Evolutionary conservation across 2,113 vertebrate genomes (phyloP).

Genomic region (Propithecus coquereli): DNA sequence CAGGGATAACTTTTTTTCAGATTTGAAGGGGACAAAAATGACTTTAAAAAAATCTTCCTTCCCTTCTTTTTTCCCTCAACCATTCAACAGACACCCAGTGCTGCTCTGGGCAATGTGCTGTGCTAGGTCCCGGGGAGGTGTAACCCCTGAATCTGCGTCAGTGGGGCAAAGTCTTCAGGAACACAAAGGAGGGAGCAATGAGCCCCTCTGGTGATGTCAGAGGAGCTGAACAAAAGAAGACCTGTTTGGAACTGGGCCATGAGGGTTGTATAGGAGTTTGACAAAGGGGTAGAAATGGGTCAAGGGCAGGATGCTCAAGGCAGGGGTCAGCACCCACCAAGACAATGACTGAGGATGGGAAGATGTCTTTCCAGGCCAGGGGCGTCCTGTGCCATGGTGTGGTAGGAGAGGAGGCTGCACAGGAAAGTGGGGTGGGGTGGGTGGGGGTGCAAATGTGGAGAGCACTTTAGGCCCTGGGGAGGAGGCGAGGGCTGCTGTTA

Average conservation of each 20-base stretch:
- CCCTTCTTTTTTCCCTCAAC: background rate
- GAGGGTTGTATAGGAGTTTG: background rate
- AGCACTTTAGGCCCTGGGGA: background rate
- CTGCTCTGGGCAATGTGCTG: background rate
- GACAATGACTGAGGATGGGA: background rate
- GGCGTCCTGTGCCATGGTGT: no score
- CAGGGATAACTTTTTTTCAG: background rate
- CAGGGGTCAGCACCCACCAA: background rate
- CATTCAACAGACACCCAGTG: background rate
- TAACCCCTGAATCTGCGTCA: background rate
- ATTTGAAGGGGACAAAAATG: background rate
- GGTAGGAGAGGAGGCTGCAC: background rate
- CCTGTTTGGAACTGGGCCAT: background rate
- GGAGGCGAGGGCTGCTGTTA: background rate
- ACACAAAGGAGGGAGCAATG: background rate
- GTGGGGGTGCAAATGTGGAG: no score
- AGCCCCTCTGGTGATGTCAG: background rate
- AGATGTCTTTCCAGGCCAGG: background rate
- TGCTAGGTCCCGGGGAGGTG: background rate
- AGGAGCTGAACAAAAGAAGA: background rate
- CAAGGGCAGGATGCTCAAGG: background rate
- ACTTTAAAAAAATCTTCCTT: background rate
- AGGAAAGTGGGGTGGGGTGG: no score
- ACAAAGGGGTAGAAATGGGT: background rate
- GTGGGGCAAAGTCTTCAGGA: background rate